phyloP scores from a whole-genome alignment of 2,113 vertebrate species.

The Isurus oxyrinchus region DNA sequence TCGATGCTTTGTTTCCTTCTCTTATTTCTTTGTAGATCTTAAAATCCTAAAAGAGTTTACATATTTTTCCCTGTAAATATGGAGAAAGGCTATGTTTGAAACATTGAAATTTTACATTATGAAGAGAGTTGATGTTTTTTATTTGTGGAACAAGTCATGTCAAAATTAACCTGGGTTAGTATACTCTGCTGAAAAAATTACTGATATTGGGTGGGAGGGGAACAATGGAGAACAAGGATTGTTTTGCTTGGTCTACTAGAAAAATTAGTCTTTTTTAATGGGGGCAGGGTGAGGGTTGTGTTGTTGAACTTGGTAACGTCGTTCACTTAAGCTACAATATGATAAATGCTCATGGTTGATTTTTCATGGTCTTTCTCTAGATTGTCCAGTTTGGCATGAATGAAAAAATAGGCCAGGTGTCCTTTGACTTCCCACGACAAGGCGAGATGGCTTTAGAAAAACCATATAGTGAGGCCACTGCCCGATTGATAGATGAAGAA shows the following conservation, averaged over 20 bases:
- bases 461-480: slow-evolving; percentile 92
- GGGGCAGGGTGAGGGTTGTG: neutral
- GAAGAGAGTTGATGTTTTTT: neutral
- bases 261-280: neutral
- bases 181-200: neutral
- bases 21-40: neutral
- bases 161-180: neutral
- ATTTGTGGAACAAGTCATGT: neutral
- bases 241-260: too few relatives aligned
- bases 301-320: neutral
- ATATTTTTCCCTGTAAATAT: neutral
- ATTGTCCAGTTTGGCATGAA: slow-evolving; percentile 98
- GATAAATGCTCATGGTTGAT: neutral
- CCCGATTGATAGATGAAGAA: slow-evolving; percentile 84
- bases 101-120: neutral
- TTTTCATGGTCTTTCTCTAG: slow-evolving; percentile 51
- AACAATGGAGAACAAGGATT: neutral
- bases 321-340: neutral
- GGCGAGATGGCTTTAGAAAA: slow-evolving; percentile 94
- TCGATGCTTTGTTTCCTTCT: neutral
- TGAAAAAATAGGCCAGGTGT: slow-evolving; percentile 90
- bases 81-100: neutral
- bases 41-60: neutral
- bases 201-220: neutral
- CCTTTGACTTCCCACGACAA: slow-evolving; percentile 88